Percentiles rank a stretch among this genome's conserved stretches.
These are phyloP conservation scores for Meloidogyne floridensis DNA, from an alignment of 1,140 invertebrate genomes.

Conservation along the genomic window DNA sequence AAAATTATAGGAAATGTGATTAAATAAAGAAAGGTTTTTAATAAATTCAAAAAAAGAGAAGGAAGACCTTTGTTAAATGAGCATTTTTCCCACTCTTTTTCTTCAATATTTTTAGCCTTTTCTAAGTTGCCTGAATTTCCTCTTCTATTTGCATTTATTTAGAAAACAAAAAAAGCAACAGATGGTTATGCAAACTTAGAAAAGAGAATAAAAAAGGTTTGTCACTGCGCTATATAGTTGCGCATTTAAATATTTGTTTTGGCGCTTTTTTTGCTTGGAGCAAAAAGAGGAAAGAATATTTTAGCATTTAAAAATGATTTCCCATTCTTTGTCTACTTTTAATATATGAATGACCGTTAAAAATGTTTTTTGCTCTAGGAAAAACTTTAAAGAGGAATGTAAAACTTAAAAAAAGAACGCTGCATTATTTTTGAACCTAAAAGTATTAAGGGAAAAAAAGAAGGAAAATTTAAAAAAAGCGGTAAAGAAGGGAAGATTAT, in stretches of 20 bases:
- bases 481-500: too few species aligned
- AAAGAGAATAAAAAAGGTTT: neutral
- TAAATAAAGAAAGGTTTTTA: neutral
- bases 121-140: neutral
- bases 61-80: neutral
- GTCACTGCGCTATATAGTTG: neutral
- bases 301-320: neutral
- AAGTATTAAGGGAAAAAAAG: neutral
- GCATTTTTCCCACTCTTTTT: neutral
- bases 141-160: neutral
- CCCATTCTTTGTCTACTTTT: neutral
- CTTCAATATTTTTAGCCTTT: neutral
- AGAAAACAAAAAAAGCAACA: neutral
- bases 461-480: neutral
- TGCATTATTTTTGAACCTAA: neutral
- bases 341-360: neutral
- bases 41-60: neutral
- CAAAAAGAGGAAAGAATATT: neutral
- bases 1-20: neutral
- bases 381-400: conserved; percentile 13
- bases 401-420: neutral
- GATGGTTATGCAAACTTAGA: neutral
- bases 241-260: neutral
- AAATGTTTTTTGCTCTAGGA: conserved; percentile 3
- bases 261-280: conserved; percentile 1